A percentile compares a stretch with the other conserved stretches of the same genome.
Evolutionary conservation across 2,797 vertebrate genomes (phyloP).

Genomic region (Phylloscopus collybita): DNA sequence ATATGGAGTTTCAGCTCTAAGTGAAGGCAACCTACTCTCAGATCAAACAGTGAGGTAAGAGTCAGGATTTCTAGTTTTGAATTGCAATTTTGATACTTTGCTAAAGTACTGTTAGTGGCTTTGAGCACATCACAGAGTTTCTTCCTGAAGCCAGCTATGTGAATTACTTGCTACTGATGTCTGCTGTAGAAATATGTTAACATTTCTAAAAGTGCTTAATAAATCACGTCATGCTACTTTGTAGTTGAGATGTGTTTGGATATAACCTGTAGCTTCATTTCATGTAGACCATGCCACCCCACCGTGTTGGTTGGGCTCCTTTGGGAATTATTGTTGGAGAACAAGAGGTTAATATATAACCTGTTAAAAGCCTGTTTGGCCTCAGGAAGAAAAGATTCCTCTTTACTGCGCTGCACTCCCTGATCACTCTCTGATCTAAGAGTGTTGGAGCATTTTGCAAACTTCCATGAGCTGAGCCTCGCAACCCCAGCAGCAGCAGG

Average conservation of each 20-base stretch:
- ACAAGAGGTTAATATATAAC: not conserved
- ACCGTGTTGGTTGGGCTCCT: not conserved
- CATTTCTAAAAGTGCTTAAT: not conserved
- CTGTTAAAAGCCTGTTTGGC: not conserved
- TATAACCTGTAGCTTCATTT: not conserved
- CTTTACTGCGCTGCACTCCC: not conserved
- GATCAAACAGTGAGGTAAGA: constrained; percentile 32
- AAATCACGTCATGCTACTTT: not conserved
- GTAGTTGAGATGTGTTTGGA: not conserved
- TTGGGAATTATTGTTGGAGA: not conserved
- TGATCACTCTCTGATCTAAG: not conserved
- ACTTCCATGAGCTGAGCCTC: not conserved
- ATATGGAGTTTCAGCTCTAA: constrained; percentile 2
- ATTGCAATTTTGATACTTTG: not conserved
- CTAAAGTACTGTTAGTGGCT: not conserved
- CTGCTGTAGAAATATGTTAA: not conserved
- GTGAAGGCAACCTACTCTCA: constrained; percentile 5
- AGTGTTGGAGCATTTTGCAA: not conserved
- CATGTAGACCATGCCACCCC: not conserved
- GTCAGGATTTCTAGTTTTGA: not conserved
- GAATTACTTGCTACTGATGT: not conserved
- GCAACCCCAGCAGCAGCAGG: not conserved
- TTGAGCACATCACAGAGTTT: not conserved
- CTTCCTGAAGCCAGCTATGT: not conserved
- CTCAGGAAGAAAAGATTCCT: not conserved